phyloP scores from a whole-genome alignment of 2,888 invertebrate genomes.

The Hedychridium roseum region DNA sequence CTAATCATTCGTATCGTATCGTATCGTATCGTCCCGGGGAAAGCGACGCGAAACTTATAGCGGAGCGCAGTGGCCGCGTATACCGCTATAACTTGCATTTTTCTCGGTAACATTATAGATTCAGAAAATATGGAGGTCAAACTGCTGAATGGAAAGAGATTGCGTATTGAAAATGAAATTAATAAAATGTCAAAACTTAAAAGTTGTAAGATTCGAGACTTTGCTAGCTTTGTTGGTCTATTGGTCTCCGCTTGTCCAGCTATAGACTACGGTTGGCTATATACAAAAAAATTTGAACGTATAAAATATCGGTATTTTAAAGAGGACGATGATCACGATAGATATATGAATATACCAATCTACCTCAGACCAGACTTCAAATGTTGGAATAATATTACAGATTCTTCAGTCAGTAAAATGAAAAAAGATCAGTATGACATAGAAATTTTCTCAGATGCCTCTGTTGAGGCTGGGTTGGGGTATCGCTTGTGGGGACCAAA shows the following conservation, averaged over 20 bases:
- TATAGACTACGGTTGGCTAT: neutral
- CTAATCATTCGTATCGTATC: too few species aligned
- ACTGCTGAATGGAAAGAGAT: neutral
- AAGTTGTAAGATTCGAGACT: neutral
- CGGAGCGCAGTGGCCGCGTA: too few species aligned
- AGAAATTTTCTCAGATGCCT: conserved; percentile 20
- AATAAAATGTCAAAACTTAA: neutral
- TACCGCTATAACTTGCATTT: neutral
- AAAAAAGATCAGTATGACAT: conserved; percentile 3
- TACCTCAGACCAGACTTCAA: neutral
- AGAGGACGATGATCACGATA: neutral
- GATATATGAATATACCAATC: neutral
- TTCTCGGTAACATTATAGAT: neutral
- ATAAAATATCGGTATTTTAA: neutral
- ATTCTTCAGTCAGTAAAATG: neutral
- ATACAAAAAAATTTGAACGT: neutral
- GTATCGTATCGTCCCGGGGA: too few species aligned
- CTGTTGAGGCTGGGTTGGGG: conserved; percentile 19
- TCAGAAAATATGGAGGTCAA: neutral
- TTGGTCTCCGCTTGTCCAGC: neutral
- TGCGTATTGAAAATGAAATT: neutral
- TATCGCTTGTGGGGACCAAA: conserved; percentile 12
- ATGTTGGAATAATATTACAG: neutral
- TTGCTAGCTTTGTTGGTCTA: neutral
- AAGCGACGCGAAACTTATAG: too few species aligned